Conservation (phyloP, 2,797 vertebrate genomes). For the Leuciscus waleckii region DNA sequence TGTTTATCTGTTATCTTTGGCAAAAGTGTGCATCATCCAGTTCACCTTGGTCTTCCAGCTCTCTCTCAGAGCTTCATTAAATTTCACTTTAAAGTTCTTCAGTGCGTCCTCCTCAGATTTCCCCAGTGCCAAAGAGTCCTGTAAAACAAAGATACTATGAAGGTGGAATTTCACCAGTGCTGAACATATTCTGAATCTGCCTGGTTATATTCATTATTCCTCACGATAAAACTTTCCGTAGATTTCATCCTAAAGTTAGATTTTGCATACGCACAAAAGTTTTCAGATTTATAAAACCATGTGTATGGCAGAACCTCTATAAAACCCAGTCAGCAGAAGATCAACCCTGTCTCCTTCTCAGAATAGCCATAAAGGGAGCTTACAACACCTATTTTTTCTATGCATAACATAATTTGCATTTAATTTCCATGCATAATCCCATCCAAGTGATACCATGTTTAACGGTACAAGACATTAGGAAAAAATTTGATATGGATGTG, state of each 20-base stretch:
- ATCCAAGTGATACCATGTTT: too few species aligned
- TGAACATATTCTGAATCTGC: not conserved
- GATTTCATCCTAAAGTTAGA: not conserved
- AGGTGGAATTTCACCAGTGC: not conserved
- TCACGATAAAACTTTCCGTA: not conserved
- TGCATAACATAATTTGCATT: too few species aligned
- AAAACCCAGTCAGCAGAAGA: not conserved
- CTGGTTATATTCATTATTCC: not conserved
- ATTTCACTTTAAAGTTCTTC: constrained; percentile 97
- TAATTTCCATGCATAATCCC: too few species aligned
- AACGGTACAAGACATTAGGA: too few species aligned
- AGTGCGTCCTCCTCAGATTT: constrained; percentile 95
- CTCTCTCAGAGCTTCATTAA: constrained; percentile 95
- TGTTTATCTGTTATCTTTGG: constrained; percentile 93
- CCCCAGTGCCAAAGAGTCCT: constrained; percentile 96
- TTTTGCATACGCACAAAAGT: not conserved
- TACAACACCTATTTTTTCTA: too few species aligned
- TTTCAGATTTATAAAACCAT: not conserved
- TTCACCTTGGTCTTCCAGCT: constrained; percentile 99
- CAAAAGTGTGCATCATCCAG: constrained; percentile 97
- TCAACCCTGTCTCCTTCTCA: too few species aligned
- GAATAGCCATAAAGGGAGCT: too few species aligned
- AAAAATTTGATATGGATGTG: too few species aligned
- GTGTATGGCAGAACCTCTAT: not conserved
- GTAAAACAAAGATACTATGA: constrained; percentile 7